Evolutionary conservation across 2,113 vertebrate species (phyloP).

Genomic region (Prochilodus magdalenae): DNA sequence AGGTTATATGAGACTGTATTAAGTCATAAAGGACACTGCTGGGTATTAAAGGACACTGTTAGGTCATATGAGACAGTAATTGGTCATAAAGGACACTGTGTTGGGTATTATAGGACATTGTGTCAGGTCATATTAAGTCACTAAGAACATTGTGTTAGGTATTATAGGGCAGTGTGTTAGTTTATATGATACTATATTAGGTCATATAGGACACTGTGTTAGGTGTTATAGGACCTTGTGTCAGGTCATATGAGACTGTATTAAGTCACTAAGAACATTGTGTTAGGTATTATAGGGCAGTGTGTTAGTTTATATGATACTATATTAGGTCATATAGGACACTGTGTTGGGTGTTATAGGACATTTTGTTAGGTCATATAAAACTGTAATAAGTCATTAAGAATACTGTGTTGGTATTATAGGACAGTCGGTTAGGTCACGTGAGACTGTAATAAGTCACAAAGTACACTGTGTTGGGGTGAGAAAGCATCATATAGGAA

Average conservation of each 20-base stretch:
- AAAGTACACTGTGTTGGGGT: too few species aligned
- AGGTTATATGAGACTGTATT: neutral
- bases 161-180: too few species aligned
- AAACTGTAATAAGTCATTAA: too few species aligned
- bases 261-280: too few species aligned
- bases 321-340: neutral
- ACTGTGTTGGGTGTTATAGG: neutral
- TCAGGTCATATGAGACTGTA: too few species aligned
- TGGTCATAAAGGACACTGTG: neutral
- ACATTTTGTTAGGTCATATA: neutral
- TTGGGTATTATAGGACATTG: neutral
- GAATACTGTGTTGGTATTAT: neutral
- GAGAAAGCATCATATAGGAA: too few species aligned
- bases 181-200: too few species aligned
- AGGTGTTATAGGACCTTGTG: neutral
- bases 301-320: too few species aligned
- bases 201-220: neutral
- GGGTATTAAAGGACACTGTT: neutral
- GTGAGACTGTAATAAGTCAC: neutral
- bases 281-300: too few species aligned
- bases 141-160: too few species aligned
- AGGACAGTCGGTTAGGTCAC: neutral
- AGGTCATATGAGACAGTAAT: neutral
- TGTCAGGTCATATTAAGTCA: neutral
- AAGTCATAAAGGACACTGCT: neutral